These are phyloP conservation scores for Hemicordylus capensis DNA, from an alignment of 2,113 vertebrate species.

Conservation along the genomic window DNA sequence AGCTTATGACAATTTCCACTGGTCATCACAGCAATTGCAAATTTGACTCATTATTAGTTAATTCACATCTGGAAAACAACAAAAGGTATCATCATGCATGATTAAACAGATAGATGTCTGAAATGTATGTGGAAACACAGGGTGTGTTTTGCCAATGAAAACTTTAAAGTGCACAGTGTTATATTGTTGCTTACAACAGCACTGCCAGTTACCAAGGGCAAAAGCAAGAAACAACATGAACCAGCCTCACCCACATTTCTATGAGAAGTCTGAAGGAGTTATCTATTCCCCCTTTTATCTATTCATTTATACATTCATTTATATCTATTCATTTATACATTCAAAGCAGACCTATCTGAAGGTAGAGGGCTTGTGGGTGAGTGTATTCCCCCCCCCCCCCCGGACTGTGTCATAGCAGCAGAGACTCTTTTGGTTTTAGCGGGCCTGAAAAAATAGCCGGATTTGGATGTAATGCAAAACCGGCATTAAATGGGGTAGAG, in stretches of 20 bases:
- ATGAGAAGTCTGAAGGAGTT: background rate
- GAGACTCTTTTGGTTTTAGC: too few species aligned
- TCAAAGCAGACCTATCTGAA: background rate
- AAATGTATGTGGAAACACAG: background rate
- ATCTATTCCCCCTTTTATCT: background rate
- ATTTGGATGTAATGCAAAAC: too few species aligned
- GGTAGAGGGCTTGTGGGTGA: too few species aligned
- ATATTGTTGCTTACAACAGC: background rate
- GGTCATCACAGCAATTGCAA: background rate
- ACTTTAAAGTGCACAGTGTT: background rate
- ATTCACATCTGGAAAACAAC: background rate
- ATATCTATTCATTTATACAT: background rate
- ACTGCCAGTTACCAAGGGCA: background rate
- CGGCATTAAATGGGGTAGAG: too few species aligned
- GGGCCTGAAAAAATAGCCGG: too few species aligned
- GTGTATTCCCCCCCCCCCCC: too few species aligned
- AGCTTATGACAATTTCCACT: background rate
- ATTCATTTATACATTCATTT: background rate
- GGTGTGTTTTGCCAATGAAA: slow-evolving; percentile 13
- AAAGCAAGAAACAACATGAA: slow-evolving; percentile 6
- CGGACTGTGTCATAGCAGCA: too few species aligned
- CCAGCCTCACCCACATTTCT: background rate
- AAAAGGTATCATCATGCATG: background rate
- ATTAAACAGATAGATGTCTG: background rate
- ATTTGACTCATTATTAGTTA: background rate